A percentile compares a stretch with the other conserved stretches of the same genome.
These are phyloP conservation scores for Polymixis flavicincta DNA, from an alignment of 2,888 invertebrate species.

Conservation along the genomic window DNA sequence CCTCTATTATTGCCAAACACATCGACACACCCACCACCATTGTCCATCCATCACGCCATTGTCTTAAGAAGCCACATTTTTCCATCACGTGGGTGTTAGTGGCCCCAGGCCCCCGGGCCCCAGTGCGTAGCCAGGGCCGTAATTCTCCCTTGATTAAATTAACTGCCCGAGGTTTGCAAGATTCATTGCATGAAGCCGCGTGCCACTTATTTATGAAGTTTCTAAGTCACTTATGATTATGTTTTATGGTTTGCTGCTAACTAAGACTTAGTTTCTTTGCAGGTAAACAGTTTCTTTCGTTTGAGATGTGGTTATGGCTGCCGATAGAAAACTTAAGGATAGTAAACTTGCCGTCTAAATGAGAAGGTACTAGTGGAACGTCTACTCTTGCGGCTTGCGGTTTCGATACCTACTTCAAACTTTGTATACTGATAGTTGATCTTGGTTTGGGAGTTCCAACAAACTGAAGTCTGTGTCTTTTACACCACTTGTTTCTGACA, in stretches of 20 bases:
- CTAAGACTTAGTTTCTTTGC: slow-evolving; percentile 12
- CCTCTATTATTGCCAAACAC: slow-evolving; percentile 15
- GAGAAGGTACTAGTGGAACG: not conserved
- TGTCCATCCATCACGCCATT: slow-evolving; percentile 35
- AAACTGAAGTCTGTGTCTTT: not conserved
- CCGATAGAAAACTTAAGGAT: slow-evolving; percentile 1
- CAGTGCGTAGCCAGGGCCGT: slow-evolving; percentile 30
- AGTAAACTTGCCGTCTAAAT: not conserved
- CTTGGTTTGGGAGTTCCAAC: slow-evolving; percentile 8
- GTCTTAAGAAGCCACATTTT: slow-evolving; percentile 50
- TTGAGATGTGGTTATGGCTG: not conserved
- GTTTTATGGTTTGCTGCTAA: slow-evolving; percentile 30
- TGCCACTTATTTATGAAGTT: slow-evolving; percentile 50
- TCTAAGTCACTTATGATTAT: slow-evolving; percentile 35
- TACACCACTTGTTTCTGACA: not conserved
- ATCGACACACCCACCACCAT: slow-evolving; percentile 9
- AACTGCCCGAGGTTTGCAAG: slow-evolving; percentile 50
- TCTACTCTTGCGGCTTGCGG: slow-evolving; percentile 17
- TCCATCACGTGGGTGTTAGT: slow-evolving; percentile 38
- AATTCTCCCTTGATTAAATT: slow-evolving; percentile 61
- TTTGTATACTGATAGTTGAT: slow-evolving; percentile 28
- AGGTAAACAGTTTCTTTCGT: slow-evolving; percentile 33
- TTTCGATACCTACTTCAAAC: slow-evolving; percentile 13
- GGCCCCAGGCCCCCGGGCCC: slow-evolving; percentile 4
- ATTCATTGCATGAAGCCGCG: slow-evolving; percentile 48